phyloP scores from a whole-genome alignment of 2,797 vertebrate species.

The Hippopotamyrus pictus region DNA sequence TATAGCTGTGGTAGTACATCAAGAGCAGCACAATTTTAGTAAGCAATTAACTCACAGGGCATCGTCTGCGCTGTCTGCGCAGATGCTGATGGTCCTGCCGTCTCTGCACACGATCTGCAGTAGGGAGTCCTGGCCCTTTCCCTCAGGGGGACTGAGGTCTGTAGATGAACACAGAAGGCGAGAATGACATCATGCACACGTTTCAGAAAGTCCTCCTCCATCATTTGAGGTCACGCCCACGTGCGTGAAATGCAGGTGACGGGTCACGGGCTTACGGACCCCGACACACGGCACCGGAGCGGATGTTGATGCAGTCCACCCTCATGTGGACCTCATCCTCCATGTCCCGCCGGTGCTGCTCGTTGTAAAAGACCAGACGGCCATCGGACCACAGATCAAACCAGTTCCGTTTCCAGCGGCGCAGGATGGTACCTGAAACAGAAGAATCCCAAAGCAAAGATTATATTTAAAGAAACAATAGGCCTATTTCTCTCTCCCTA shows the following conservation, averaged over 20 bases:
- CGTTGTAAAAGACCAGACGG: slow-evolving; percentile 82
- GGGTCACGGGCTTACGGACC: slow-evolving; percentile 54
- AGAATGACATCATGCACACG: background rate
- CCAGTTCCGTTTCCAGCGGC: slow-evolving; percentile 95
- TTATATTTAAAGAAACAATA: background rate
- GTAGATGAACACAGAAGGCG: background rate
- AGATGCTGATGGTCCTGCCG: slow-evolving; percentile 83
- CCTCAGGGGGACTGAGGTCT: slow-evolving; percentile 87
- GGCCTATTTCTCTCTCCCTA: background rate
- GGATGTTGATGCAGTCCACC: slow-evolving; percentile 85
- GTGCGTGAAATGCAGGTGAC: background rate
- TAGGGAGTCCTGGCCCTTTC: slow-evolving; percentile 75
- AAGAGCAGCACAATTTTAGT: background rate
- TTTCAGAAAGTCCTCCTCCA: background rate
- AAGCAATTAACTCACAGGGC: slow-evolving; percentile 72
- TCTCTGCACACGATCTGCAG: slow-evolving; percentile 89
- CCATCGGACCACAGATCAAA: slow-evolving; percentile 92
- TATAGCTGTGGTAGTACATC: background rate
- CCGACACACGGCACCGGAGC: slow-evolving; percentile 72
- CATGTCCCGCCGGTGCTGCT: slow-evolving; percentile 74
- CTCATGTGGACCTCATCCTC: slow-evolving; percentile 90
- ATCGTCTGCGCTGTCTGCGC: slow-evolving; percentile 87
- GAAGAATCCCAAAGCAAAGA: background rate
- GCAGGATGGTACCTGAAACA: slow-evolving; percentile 80
- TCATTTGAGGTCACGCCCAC: background rate